Evolutionary conservation across 2,888 invertebrate genomes (phyloP).

Genomic region (Phalangium opilio): DNA sequence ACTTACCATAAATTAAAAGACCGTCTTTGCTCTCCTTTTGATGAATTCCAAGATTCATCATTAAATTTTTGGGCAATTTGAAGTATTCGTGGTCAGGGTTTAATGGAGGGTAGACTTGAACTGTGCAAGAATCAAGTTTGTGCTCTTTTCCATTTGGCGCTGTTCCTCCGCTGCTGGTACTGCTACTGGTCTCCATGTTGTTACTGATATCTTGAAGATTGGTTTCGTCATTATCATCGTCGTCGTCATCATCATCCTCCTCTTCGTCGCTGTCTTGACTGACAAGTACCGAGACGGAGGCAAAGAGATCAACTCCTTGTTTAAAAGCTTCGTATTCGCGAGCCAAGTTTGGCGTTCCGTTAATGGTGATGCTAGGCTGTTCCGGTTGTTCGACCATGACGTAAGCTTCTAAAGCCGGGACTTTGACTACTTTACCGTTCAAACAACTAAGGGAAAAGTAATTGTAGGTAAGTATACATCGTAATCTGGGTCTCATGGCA

Average conservation of each 20-base stretch:
- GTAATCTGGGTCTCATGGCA: neutral
- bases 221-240: conserved; percentile 5
- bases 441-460: conserved; percentile 43
- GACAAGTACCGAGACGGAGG: conserved; percentile 53
- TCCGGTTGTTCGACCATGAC: conserved; percentile 74
- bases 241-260: conserved; percentile 8
- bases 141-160: conserved; percentile 28
- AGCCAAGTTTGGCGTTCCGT: conserved; percentile 65
- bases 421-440: conserved; percentile 52
- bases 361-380: conserved; percentile 64
- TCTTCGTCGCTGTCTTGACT: conserved; percentile 20
- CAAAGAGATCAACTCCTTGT: conserved; percentile 71
- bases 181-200: neutral
- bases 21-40: conserved; percentile 83
- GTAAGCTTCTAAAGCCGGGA: conserved; percentile 63
- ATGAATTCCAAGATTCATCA: conserved; percentile 56
- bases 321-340: conserved; percentile 71
- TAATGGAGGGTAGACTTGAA: conserved; percentile 83
- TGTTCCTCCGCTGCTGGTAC: conserved; percentile 6
- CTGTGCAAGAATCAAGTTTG: conserved; percentile 78
- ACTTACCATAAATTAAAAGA: conserved; percentile 46
- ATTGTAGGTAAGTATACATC: neutral
- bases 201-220: neutral
- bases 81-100: conserved; percentile 91
- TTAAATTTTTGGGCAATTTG: conserved; percentile 55